Base-by-base conservation (phyloP, 2,113 vertebrate species). In the Trematocara variabile region DNA sequence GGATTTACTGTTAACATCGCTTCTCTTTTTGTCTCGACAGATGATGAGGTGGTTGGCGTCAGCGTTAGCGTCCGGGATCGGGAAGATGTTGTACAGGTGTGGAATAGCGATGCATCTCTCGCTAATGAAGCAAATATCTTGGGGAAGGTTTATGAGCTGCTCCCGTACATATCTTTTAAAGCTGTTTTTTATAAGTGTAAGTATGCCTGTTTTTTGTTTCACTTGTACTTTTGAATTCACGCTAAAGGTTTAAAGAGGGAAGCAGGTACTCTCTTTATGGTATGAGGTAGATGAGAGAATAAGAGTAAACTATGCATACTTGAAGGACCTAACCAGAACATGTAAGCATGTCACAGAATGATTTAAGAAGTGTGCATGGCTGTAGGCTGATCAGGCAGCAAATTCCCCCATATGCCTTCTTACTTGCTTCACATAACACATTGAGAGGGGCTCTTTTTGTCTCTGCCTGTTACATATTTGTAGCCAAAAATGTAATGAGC, bases 121-220 rank as follows among this genome's bases (percentile, higher is more conserved):
- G 97, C 97, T 63, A 97, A 91, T 2, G 97, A 98, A 96, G 98
- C 98, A 2, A 97, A 95, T 22, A 95, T 99, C 94, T 91, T 99
- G 96, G 96, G 97, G 75, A 99, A 98, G 93, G 96, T 99, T 92
- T 96, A 97, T 55, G 95, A 98, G 88, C 98, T 99, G 84, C 97
- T 99, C 90, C 98, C 99, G 11, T 94, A 93, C 88, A 96, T 96
- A 4, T 84, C 97, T 94, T 99, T 99, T 96, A 99, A 98, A 97
- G 97, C 96, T 0, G 97, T 97, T 86, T 99, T 99, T 97, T 99
- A 99, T 97, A 99, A 99, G 94, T 94, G 99, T 99, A 95, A 98
- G 99, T 98, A 90, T 94, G 65, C 75, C 3, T 1, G 1, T 56
- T 8, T 25, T 4, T 65, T 70, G 48, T 48, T 28, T 13, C 9